These are phyloP conservation scores for Triops cancriformis DNA, from an alignment of 1,140 invertebrate species.

Conservation along the genomic window DNA sequence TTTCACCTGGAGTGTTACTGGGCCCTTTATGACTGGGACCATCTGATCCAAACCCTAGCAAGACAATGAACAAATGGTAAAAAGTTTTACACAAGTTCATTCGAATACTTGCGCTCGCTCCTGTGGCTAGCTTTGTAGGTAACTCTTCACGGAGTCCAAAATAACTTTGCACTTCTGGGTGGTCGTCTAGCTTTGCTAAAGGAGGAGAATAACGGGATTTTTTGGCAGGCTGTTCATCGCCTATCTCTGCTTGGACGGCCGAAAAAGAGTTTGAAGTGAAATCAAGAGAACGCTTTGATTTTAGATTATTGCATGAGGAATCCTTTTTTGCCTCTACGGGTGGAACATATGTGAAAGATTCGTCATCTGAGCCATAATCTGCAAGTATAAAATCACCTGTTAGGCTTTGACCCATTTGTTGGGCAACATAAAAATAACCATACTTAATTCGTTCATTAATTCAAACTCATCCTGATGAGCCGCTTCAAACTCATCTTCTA, in stretches of 20 bases:
- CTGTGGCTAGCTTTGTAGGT: neutral
- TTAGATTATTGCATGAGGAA: slow-evolving; percentile 32
- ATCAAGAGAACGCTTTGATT: slow-evolving; percentile 33
- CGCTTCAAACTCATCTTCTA: slow-evolving; percentile 66
- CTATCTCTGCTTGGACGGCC: neutral
- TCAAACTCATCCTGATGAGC: slow-evolving; percentile 62
- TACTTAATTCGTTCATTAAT: slow-evolving; percentile 49
- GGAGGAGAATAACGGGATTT: neutral
- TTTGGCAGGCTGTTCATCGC: neutral
- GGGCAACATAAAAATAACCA: slow-evolving; percentile 29
- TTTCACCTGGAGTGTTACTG: neutral
- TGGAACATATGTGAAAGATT: slow-evolving; percentile 4
- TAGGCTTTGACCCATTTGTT: neutral
- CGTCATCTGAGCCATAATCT: slow-evolving; percentile 5
- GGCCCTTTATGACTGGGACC: no score
- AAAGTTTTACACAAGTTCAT: neutral
- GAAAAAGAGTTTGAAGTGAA: neutral
- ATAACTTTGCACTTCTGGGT: neutral
- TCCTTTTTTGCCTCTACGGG: slow-evolving; percentile 33
- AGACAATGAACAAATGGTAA: neutral
- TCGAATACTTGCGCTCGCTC: neutral
- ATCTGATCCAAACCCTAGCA: neutral
- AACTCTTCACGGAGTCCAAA: neutral
- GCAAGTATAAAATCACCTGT: neutral
- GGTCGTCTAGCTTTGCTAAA: neutral